Evolutionary conservation across 2,113 vertebrate genomes (phyloP), one percentile per base, ranked within the genome.

Genomic region (Neogobius melanostomus): DNA sequence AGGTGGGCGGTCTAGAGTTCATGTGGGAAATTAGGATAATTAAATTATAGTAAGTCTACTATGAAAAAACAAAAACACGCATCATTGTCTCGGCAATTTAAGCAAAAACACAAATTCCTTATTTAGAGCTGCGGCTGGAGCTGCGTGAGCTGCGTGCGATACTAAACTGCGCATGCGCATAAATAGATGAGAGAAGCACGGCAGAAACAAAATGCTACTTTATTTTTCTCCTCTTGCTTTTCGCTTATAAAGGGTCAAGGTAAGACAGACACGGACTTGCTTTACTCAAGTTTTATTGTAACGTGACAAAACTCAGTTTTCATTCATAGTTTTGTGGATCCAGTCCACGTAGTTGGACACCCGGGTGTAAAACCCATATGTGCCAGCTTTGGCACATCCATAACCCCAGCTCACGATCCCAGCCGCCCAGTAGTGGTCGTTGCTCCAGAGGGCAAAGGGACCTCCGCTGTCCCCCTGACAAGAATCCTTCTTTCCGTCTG

Each of bases 291-390:
- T 28, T 48, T 56, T 21, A 46, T 68, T 36, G 8, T 17, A 46
- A 36, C 28, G 5, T 57, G 16, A 57, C 54, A 36, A 12, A 51
- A 0, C 3, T 82, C n/a, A 77, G 47, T 89, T 90, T 43, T 89
- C 82, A 11, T 83, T 47, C 75, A 93, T 90, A 76, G 93, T 93
- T 71, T 94, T 90, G 62, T 93, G 90, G 94, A 92, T 87, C 77
- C 90, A 91, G 74, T 81, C 66, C 53, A 84, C 0, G 62, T 90
- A 88, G 46, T 85, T 83, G 0, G 4, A 4, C 0, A 90, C 87
- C 72, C 2, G 85, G 43, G 89, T 90, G 12, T 87, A 90, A 9
- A 88, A 72, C 11, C 88, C 83, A 64, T 68, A 61, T 21, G 0
- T 50, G 3, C 77, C 79, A 11, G 2, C 0, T 8, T 2, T 0